These are phyloP conservation scores for Polypterus bichir DNA, from an alignment of 2,113 vertebrate genomes.

Conservation along the genomic window DNA sequence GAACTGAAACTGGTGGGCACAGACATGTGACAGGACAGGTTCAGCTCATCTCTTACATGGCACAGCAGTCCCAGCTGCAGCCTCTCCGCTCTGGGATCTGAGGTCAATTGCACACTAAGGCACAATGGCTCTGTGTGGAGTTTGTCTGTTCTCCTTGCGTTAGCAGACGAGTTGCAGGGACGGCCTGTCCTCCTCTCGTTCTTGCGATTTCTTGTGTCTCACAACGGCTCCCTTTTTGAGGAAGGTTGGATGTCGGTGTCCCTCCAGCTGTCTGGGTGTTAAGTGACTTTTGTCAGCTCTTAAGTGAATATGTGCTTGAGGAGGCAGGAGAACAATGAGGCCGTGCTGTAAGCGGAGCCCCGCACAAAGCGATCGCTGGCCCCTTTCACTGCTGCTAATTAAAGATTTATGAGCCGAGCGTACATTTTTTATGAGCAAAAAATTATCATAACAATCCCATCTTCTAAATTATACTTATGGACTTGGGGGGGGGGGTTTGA, in stretches of 20 bases:
- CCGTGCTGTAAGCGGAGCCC: conserved; percentile 32
- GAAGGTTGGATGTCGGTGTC: conserved; percentile 36
- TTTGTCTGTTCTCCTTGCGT: conserved; percentile 55
- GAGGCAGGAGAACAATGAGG: conserved; percentile 26
- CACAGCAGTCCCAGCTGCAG: too few relatives aligned
- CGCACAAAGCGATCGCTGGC: conserved; percentile 54
- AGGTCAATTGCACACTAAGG: too few relatives aligned
- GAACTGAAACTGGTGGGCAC: too few relatives aligned
- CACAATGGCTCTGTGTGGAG: conserved; percentile 21
- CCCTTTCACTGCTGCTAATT: conserved; percentile 64
- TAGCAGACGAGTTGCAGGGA: conserved; percentile 21
- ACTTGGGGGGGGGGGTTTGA: conserved; percentile 5
- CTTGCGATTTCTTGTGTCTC: conserved; percentile 9
- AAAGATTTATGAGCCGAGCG: conserved; percentile 70
- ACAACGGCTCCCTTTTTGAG: conserved; percentile 27
- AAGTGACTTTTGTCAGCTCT: conserved; percentile 50
- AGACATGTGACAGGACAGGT: too few relatives aligned
- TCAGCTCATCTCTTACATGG: too few relatives aligned
- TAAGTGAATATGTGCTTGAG: conserved; percentile 53
- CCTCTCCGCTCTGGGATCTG: too few relatives aligned
- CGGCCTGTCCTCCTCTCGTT: conserved; percentile 29
- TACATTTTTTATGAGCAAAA: conserved; percentile 61
- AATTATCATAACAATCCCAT: background rate
- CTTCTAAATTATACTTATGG: background rate
- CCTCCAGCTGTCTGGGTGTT: conserved; percentile 46